phyloP scores from a whole-genome alignment of 2,888 invertebrate species.

The Drosophila leonis region DNA sequence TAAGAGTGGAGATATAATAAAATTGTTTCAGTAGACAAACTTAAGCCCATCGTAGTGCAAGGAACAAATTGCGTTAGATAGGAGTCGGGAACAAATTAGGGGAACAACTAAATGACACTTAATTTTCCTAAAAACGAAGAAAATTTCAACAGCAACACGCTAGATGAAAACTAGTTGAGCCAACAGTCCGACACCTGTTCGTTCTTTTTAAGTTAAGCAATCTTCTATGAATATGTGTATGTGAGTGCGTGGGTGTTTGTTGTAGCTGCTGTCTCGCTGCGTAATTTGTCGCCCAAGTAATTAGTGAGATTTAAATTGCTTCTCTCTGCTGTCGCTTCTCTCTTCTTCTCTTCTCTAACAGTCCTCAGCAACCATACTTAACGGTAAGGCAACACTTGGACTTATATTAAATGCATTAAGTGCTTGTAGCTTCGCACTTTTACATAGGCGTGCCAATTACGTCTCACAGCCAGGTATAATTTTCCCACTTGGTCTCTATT shows the following conservation, averaged over 20 bases:
- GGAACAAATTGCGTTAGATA: conserved; percentile 8
- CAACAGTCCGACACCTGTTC: conserved; percentile 52
- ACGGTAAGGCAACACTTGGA: conserved; percentile 57
- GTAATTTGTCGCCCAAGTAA: conserved; percentile 84
- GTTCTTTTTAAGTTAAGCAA: conserved; percentile 45
- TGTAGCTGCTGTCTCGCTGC: conserved; percentile 42
- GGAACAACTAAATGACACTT: conserved; percentile 71
- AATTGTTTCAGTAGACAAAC: not conserved
- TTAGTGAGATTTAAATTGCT: conserved; percentile 84
- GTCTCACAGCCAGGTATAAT: conserved; percentile 65
- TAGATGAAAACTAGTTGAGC: conserved; percentile 6
- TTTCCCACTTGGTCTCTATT: conserved; percentile 13
- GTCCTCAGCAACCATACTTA: conserved; percentile 30
- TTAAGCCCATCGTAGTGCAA: no score
- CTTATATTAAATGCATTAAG: conserved; percentile 80
- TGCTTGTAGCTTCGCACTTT: conserved; percentile 78
- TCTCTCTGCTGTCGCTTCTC: conserved; percentile 61
- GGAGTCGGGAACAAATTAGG: conserved; percentile 13
- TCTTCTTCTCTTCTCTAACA: conserved; percentile 7
- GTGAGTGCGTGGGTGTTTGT: conserved; percentile 24
- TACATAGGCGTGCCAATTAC: conserved; percentile 82
- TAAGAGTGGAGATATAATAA: not conserved
- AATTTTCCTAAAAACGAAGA: conserved; percentile 71
- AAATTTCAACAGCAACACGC: conserved; percentile 22
- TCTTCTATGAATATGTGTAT: conserved; percentile 20